phyloP scores from a whole-genome alignment of 2,797 vertebrate genomes.

The Perodicticus potto region DNA sequence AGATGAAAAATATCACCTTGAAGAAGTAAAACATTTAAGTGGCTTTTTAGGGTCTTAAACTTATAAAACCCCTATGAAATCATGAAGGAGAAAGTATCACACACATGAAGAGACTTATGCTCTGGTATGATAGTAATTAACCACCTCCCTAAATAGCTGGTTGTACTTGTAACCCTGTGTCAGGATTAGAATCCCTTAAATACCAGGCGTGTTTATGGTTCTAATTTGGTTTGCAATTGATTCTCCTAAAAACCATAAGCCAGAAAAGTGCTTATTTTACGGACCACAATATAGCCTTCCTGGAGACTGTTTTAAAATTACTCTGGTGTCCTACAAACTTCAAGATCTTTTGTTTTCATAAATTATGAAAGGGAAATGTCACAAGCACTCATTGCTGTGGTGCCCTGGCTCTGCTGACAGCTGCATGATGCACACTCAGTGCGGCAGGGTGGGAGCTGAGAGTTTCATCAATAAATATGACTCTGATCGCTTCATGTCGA shows the following conservation, averaged over 20 bases:
- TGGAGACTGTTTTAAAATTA: conserved; percentile 73
- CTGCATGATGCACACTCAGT: conserved; percentile 99
- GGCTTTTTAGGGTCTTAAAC: conserved; percentile 55
- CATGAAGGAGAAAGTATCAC: background rate
- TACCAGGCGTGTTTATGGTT: conserved; percentile 56
- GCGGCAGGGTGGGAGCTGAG: conserved; percentile 99
- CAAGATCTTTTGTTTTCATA: conserved; percentile 95
- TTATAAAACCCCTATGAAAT: conserved; percentile 54
- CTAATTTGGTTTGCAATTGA: conserved; percentile 71
- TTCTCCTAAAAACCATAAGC: conserved; percentile 71
- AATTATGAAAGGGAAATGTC: conserved; percentile 99
- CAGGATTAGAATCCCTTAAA: conserved; percentile 69
- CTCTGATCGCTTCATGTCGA: conserved; percentile 98
- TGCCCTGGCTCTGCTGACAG: conserved; percentile 97
- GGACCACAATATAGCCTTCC: conserved; percentile 47
- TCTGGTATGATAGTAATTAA: conserved; percentile 58
- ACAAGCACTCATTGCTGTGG: conserved; percentile 94
- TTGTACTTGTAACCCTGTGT: conserved; percentile 34
- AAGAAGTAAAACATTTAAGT: conserved; percentile 53
- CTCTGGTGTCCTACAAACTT: conserved; percentile 83
- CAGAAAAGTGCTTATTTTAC: conserved; percentile 69
- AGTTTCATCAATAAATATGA: conserved; percentile 99
- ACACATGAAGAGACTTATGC: conserved; percentile 28
- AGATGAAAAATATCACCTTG: conserved; percentile 55
- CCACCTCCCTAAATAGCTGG: background rate